Percentiles rank a stretch among this genome's conserved stretches.
Conservation (phyloP, 2,113 vertebrate species). For the Hemichromis elongatus region DNA sequence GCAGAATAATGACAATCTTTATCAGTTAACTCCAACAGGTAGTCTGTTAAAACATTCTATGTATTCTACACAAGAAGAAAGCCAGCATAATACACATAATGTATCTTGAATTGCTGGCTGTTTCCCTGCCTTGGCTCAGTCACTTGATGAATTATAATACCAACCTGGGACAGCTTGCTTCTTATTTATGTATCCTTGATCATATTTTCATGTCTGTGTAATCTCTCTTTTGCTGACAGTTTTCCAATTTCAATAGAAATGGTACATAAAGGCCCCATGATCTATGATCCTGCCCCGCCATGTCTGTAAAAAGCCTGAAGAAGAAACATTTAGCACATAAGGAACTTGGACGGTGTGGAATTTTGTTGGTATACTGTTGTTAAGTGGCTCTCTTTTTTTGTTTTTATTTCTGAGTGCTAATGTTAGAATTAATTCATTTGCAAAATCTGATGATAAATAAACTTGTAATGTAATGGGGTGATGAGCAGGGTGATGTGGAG, state of each 20-base stretch:
- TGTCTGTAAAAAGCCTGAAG: neutral
- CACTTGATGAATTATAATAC: neutral
- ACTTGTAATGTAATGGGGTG: neutral
- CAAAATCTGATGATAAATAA: neutral
- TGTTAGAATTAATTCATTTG: neutral
- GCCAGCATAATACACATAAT: neutral
- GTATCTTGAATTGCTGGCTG: neutral
- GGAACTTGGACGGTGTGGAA: constrained; percentile 8
- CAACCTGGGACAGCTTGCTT: neutral
- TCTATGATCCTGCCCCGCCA: neutral
- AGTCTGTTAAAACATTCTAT: neutral
- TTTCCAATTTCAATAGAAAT: constrained; percentile 1
- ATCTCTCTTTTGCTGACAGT: constrained; percentile 4
- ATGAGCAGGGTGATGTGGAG: neutral
- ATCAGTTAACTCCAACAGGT: no score
- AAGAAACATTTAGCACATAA: constrained; percentile 1
- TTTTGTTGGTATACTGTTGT: constrained; percentile 1
- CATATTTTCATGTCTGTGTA: neutral
- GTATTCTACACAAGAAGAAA: neutral
- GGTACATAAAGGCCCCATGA: neutral
- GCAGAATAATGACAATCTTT: no score
- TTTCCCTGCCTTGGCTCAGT: neutral
- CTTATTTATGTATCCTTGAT: neutral
- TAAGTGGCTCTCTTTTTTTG: neutral
- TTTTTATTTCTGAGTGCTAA: neutral